Evolutionary conservation across 2,888 invertebrate genomes (phyloP).

Genomic region (Druceiella hillmani): DNA sequence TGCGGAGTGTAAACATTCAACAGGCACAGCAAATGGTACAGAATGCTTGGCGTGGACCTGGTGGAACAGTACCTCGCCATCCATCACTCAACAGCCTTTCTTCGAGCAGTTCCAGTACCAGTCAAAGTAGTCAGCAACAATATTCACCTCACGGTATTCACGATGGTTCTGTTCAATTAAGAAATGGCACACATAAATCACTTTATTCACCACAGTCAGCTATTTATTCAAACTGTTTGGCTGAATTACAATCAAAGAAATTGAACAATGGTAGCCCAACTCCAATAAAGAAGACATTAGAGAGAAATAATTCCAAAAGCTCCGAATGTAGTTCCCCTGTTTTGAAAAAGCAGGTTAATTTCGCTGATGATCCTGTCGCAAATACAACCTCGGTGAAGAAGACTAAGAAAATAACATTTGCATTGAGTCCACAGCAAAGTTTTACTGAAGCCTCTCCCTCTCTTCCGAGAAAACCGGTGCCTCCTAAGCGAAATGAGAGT

Average conservation of each 20-base stretch:
- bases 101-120: slow-evolving; percentile 45
- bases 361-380: slow-evolving; percentile 52
- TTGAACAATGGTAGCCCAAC: slow-evolving; percentile 38
- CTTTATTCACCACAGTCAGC: slow-evolving; percentile 34
- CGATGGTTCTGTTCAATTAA: too few species aligned
- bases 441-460: slow-evolving; percentile 50
- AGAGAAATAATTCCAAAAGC: slow-evolving; percentile 43
- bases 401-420: slow-evolving; percentile 62
- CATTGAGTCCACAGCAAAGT: slow-evolving; percentile 42
- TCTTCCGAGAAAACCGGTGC: slow-evolving; percentile 62
- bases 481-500: slow-evolving; percentile 71
- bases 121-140: slow-evolving; percentile 20
- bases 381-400: slow-evolving; percentile 44
- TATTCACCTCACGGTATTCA: too few species aligned
- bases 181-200: slow-evolving; percentile 43
- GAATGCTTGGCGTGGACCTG: slow-evolving; percentile 27
- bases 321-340: too few species aligned
- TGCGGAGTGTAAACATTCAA: too few species aligned
- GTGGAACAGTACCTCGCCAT: slow-evolving; percentile 48
- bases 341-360: slow-evolving; percentile 50
- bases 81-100: slow-evolving; percentile 52
- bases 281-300: slow-evolving; percentile 35
- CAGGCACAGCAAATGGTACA: slow-evolving; percentile 9
- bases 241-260: slow-evolving; percentile 53
- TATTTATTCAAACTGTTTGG: slow-evolving; percentile 49